Base-by-base conservation (phyloP, 2,888 invertebrate genomes). In the Synanthedon tipuliformis region DNA sequence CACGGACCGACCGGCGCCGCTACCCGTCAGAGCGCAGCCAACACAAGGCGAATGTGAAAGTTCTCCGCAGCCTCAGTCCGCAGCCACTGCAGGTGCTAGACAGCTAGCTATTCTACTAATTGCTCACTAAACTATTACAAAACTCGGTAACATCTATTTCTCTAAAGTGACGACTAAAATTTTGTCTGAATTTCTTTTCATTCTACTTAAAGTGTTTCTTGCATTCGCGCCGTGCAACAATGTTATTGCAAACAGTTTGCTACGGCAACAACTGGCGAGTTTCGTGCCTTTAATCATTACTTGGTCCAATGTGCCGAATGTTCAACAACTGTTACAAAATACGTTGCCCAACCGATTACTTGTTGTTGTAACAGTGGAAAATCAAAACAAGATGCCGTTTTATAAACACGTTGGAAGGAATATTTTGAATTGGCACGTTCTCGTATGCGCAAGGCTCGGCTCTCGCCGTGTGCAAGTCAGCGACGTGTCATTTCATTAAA, bases 11-110 rank as follows among this genome's bases (percentile, higher is more conserved):
- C 45, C 59, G 18, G 5, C 41, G 48, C 52, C 51, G 51, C 52
- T 50, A 55, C 49, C 49, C 12, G 16, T 18, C 12, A 52, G 65
- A 69, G 64, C 70, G 71, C 75, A 75, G 71, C 78, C 79, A 80
- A 80, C 76, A 71, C 72, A 65, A 67, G 78, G 73, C 76, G 78
- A 84, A 85, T 85, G 86, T 86, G 86, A 86, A 86, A 86, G 86
- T 86, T 84, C 78, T 71, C 66, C 59, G 70, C 71, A 71, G 73
- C 62, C 71, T 61, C 73, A 75, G 66, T 69, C 65, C 66, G 66
- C 75, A 71, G 66, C 68, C 72, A 63, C 67, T 73, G 66, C 78
- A 80, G 77, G 75, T 82, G 78, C 72, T 75, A 77, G 78, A 68
- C 67, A 73, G 71, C 78, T 73, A 71, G 71, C 78, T 73, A 71